Conservation (phyloP, 2,888 invertebrate genomes). For the Dendrolimus pini region DNA sequence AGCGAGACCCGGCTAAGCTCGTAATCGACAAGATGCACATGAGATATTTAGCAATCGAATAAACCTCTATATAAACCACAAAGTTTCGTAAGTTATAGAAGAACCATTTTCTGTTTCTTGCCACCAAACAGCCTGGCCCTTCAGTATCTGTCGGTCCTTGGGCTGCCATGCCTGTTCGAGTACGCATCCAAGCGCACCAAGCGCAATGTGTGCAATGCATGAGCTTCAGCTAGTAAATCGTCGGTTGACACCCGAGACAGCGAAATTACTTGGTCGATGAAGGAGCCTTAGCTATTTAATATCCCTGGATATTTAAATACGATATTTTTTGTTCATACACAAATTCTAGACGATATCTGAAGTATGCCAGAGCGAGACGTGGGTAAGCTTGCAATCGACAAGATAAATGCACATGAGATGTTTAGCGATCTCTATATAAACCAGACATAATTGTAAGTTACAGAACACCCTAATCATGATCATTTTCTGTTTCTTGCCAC, state of each 20-base stretch:
- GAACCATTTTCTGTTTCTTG: slow-evolving; percentile 97
- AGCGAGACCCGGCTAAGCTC: neutral
- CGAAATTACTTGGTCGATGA: slow-evolving; percentile 97
- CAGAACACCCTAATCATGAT: slow-evolving; percentile 33
- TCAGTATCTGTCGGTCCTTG: slow-evolving; percentile 93
- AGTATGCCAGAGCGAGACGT: too few relatives aligned
- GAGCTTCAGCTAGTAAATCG: slow-evolving; percentile 82
- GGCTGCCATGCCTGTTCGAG: slow-evolving; percentile 90
- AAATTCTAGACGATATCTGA: too few relatives aligned
- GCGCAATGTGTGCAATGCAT: slow-evolving; percentile 81
- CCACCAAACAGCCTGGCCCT: slow-evolving; percentile 97
- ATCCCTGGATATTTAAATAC: too few relatives aligned
- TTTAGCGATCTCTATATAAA: too few relatives aligned
- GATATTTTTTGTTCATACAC: too few relatives aligned
- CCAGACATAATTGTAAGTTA: too few relatives aligned
- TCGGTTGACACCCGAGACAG: slow-evolving; percentile 86
- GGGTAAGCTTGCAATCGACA: too few relatives aligned
- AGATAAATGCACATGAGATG: too few relatives aligned
- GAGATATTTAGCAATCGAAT: too few relatives aligned
- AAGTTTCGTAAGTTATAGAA: too few relatives aligned
- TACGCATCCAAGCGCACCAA: slow-evolving; percentile 89
- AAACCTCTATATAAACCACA: too few relatives aligned
- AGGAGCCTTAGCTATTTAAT: slow-evolving; percentile 96
- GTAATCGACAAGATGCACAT: too few relatives aligned
- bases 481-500: slow-evolving; percentile 97